Base-by-base conservation (phyloP, 2,113 vertebrate species). In the Poeciliopsis turrubarensis region DNA sequence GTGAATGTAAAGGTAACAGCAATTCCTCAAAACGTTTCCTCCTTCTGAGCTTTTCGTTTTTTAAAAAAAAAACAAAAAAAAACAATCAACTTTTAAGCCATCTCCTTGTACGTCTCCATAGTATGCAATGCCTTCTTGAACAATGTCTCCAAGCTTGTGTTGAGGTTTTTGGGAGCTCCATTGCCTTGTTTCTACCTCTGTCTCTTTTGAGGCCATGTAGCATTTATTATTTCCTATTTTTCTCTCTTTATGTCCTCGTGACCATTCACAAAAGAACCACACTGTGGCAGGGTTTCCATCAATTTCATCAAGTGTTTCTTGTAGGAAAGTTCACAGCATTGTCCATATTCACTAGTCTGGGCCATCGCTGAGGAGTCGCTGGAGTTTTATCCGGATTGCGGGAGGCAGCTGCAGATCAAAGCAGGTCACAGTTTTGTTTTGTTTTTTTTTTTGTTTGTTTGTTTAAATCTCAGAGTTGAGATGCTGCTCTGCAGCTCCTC, bases 1-100 rank as follows among this genome's bases (percentile, higher is more conserved):
- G 90, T 89, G 81, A 89, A 87, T 86, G 81, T 92, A 91, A 94
- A 92, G 87, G 87, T 91, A 90, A 89, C 75, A 87, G 87, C 87
- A 82, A 87, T 76, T 85, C 84, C 85, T 90, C 87, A 70, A 90
- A 90, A 83, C 69, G 79, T 90, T 81, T 91, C 90, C 87, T 86
- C 68, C 12, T 80, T 69, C 34, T 78, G 78, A 88, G 90, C 82
- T 79, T 82, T 79, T 57, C 9, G 7, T 57, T 25, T 10, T 57
- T 25, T 3, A 30, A 4, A 19, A 67, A 81, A 91, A 69, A 81
- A 91, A 69, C n/a, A n/a, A n/a, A 30, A 4, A 19, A 67, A 81
- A 91, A 69, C 72, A 83, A 68, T 81, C 19, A 47, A 78, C 76
- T 76, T 77, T 79, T 54, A 76, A 87, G 85, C 85, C 81, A 79